These are phyloP conservation scores for Brachionus rubens DNA, from an alignment of 1,140 invertebrate species.

Conservation along the genomic window DNA sequence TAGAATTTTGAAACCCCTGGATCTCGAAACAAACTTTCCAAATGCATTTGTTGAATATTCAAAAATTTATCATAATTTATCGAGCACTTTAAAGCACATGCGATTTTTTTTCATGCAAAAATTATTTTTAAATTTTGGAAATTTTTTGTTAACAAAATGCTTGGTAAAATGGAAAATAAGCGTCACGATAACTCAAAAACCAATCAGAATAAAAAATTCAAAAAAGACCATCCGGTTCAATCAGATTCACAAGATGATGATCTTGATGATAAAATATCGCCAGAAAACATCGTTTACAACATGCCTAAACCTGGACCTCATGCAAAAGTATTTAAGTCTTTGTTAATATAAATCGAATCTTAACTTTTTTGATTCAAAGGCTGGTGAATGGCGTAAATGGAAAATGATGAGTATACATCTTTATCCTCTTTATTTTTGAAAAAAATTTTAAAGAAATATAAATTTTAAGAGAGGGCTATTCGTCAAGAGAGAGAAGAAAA, in stretches of 20 bases:
- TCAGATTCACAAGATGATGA: conserved; percentile 3
- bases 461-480: neutral
- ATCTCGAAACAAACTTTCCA: no score
- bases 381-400: conserved; percentile 44
- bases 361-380: neutral
- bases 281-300: conserved; percentile 4
- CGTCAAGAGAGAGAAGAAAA: conserved; percentile 38
- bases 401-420: conserved; percentile 28
- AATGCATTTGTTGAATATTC: no score
- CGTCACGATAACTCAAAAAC: neutral
- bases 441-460: neutral
- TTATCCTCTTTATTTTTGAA: neutral
- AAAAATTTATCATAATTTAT: neutral
- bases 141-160: neutral
- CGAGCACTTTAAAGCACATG: neutral
- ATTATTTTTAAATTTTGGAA: neutral
- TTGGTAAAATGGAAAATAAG: neutral
- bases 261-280: neutral
- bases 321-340: conserved; percentile 33
- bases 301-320: conserved; percentile 45
- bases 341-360: neutral
- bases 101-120: neutral
- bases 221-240: neutral
- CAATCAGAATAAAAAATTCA: neutral
- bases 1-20: no score